Evolutionary conservation across 2,797 vertebrate species (phyloP), one percentile per base, ranked within the genome.

Genomic region (Helostoma temminkii): DNA sequence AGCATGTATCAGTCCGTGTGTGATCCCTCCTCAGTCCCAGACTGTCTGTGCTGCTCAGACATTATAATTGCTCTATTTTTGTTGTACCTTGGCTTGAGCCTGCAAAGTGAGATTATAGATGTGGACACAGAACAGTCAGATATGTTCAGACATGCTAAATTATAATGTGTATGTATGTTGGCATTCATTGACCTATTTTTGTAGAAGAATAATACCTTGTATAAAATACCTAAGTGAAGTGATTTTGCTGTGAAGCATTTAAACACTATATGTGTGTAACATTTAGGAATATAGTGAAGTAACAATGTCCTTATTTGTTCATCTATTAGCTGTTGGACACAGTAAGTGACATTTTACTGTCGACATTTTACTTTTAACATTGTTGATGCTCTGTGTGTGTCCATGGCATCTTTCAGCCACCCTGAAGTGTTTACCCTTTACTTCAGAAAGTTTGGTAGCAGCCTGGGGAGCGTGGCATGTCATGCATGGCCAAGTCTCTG

Each of bases 351-450:
- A 86, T 88, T 87, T 82, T 8, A 22, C 55, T 72, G 18, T 45
- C 37, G 11, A n/a, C n/a, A n/a, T n/a, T n/a, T n/a, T n/a, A n/a
- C n/a, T 49, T 52, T 45, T 3, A 3, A 72, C 70, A 46, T 12
- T 9, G 80, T 47, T 53, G 64, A 39, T 57, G 63, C 76, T 81
- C 65, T 86, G 84, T 87, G 25, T 54, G 66, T 63, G 67, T 83
- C 65, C 80, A 45, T 11, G 2, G 47, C 56, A 67, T 87, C 76
- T 80, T 82, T 77, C 76, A 80, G 49, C 18, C 28, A 5, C 72
- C 75, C 61, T 48, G 81, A 48, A 73, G 68, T 84, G 66, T 85
- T 91, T 86, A 88, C 86, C 80, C 85, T 90, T 90, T 89, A 82
- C 81, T 80, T 81, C 60, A 72, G 60, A 88, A 86, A 84, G 84